A percentile compares a stretch with the other conserved stretches of the same genome.
phyloP scores from a whole-genome alignment of 2,888 invertebrate genomes.

The Diloba caeruleocephala region DNA sequence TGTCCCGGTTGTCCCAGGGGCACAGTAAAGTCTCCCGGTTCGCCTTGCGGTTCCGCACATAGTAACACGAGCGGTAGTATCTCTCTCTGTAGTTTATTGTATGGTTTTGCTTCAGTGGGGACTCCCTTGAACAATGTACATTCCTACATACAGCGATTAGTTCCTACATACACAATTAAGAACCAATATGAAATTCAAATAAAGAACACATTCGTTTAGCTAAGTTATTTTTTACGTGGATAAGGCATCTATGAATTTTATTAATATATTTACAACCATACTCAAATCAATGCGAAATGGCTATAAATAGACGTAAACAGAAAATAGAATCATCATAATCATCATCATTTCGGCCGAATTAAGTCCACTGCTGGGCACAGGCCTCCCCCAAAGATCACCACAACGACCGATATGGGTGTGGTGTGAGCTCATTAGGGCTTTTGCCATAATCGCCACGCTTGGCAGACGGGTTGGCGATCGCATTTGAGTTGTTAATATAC shows the following conservation, averaged over 20 bases:
- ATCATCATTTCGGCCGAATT: no score
- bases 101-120: slow-evolving; percentile 41
- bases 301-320: slow-evolving; percentile 10
- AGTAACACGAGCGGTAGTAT: slow-evolving; percentile 45
- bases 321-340: no score
- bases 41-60: slow-evolving; percentile 56
- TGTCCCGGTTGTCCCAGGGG: slow-evolving; percentile 68
- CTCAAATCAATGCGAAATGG: slow-evolving; percentile 20
- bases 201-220: slow-evolving; percentile 23
- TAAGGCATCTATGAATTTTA: slow-evolving; percentile 14
- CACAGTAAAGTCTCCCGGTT: slow-evolving; percentile 68
- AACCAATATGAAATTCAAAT: slow-evolving; percentile 24
- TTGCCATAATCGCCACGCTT: no score
- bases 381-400: no score
- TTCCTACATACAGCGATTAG: slow-evolving; percentile 10
- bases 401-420: no score
- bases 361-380: no score
- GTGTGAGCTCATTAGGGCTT: no score
- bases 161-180: slow-evolving; percentile 25
- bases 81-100: slow-evolving; percentile 50
- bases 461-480: no score
- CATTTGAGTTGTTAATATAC: no score
- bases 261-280: slow-evolving; percentile 26
- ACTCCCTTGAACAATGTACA: slow-evolving; percentile 16
- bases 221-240: slow-evolving; percentile 21